Percentiles rank a stretch among this genome's conserved stretches.
Evolutionary conservation across 2,113 vertebrate species (phyloP).

Genomic region (Thermophis baileyi): DNA sequence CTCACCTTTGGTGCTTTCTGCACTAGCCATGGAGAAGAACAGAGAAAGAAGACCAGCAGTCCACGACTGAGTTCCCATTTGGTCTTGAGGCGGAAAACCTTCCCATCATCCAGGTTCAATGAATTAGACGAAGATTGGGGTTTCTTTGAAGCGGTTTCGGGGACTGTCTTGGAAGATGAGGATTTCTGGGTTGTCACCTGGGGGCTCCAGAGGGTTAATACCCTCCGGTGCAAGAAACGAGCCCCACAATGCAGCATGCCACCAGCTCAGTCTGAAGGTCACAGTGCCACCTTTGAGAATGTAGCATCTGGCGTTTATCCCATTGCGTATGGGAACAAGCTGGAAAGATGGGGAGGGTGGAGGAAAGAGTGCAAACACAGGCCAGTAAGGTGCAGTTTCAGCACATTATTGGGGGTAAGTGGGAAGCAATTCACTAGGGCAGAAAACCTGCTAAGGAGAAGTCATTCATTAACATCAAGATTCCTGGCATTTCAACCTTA

Average conservation of each 20-base stretch:
- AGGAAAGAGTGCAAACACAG: not conserved
- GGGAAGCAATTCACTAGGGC: not conserved
- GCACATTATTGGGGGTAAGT: not conserved
- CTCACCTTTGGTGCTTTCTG: slow-evolving; percentile 74
- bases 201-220: not conserved
- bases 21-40: slow-evolving; percentile 74
- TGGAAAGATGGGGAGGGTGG: not conserved
- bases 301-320: not conserved
- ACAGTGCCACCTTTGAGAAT: not conserved
- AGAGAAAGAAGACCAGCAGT: slow-evolving; percentile 71
- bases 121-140: not conserved
- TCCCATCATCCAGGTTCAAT: slow-evolving; percentile 71
- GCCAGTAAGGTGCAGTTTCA: slow-evolving; percentile 1
- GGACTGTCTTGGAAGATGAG: not conserved
- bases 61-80: slow-evolving; percentile 70
- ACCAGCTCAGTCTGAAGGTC: not conserved
- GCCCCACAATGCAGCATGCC: not conserved
- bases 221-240: not conserved
- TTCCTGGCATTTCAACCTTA: not conserved
- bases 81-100: slow-evolving; percentile 73
- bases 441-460: slow-evolving; percentile 4
- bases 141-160: not conserved
- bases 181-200: not conserved
- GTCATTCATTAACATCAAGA: slow-evolving; percentile 21
- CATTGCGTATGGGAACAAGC: not conserved